phyloP scores from a whole-genome alignment of 2,797 vertebrate species.

The Manis crassicaudata region DNA sequence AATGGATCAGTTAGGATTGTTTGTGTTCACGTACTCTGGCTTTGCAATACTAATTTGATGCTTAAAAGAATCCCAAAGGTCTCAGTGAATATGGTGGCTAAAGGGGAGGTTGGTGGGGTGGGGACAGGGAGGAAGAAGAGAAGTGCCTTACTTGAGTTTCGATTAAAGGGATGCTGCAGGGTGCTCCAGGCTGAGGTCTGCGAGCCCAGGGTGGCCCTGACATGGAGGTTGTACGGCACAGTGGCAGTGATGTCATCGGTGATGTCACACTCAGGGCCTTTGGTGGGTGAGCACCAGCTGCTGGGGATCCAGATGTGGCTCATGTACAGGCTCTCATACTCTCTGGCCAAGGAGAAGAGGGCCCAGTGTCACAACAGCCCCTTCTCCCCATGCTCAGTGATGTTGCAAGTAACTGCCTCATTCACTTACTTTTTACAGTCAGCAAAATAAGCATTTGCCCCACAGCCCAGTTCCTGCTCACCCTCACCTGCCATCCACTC shows the following conservation, averaged over 20 bases:
- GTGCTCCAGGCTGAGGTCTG: slow-evolving; percentile 83
- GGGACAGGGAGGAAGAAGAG: background rate
- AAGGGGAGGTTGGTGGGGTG: background rate
- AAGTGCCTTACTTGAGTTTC: slow-evolving; percentile 83
- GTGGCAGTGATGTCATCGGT: slow-evolving; percentile 85
- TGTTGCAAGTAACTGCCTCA: background rate
- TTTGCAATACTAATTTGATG: slow-evolving; percentile 13
- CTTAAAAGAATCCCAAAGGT: background rate
- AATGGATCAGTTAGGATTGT: background rate
- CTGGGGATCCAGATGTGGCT: slow-evolving; percentile 84
- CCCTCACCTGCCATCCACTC: background rate
- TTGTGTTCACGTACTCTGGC: background rate
- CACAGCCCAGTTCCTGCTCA: background rate
- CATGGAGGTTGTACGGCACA: slow-evolving; percentile 84
- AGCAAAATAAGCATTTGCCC: background rate
- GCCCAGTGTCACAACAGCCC: background rate
- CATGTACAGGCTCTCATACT: slow-evolving; percentile 84
- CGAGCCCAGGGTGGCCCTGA: slow-evolving; percentile 76
- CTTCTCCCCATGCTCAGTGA: background rate
- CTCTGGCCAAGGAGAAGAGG: slow-evolving; percentile 75
- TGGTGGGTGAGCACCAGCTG: slow-evolving; percentile 79
- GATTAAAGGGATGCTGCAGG: slow-evolving; percentile 83
- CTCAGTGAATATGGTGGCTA: background rate
- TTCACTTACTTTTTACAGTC: background rate
- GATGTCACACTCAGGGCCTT: slow-evolving; percentile 81